phyloP scores from a whole-genome alignment of 2,888 invertebrate species.

The Acronicta alni region DNA sequence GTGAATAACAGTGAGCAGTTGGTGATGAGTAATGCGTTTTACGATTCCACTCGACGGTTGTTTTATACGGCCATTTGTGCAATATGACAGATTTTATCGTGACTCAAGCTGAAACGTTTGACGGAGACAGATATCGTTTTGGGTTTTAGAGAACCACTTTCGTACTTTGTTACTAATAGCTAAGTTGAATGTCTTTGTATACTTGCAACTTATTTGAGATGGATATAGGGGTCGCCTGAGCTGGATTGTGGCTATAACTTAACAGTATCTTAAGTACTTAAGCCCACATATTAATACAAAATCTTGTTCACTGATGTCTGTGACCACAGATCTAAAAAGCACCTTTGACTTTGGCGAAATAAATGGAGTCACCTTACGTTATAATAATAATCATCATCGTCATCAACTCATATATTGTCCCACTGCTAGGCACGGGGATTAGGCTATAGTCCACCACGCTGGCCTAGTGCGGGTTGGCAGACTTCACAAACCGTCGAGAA shows the following conservation, averaged over 20 bases:
- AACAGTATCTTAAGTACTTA: conserved; percentile 8
- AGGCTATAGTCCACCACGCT: too few relatives aligned
- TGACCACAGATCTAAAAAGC: neutral
- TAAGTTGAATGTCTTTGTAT: conserved; percentile 4
- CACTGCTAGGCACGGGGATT: too few relatives aligned
- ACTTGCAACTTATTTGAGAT: conserved; percentile 1
- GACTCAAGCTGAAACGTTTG: conserved; percentile 40
- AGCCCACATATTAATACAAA: neutral
- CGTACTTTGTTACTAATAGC: conserved; percentile 17
- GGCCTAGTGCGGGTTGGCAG: too few relatives aligned
- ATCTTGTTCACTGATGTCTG: neutral
- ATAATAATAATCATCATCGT: too few relatives aligned
- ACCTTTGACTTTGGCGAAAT: neutral
- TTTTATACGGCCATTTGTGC: conserved; percentile 52
- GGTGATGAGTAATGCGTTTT: conserved; percentile 62
- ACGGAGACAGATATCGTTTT: conserved; percentile 45
- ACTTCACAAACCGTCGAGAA: too few relatives aligned
- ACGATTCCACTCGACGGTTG: conserved; percentile 52
- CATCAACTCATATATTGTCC: too few relatives aligned
- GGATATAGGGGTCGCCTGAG: conserved; percentile 1
- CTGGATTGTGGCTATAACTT: neutral
- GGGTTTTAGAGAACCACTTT: conserved; percentile 29
- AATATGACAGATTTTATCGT: conserved; percentile 54
- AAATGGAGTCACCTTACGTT: neutral
- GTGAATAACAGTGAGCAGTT: conserved; percentile 63